Conservation (phyloP, 2,113 vertebrate species). For the Microtus pennsylvanicus region DNA sequence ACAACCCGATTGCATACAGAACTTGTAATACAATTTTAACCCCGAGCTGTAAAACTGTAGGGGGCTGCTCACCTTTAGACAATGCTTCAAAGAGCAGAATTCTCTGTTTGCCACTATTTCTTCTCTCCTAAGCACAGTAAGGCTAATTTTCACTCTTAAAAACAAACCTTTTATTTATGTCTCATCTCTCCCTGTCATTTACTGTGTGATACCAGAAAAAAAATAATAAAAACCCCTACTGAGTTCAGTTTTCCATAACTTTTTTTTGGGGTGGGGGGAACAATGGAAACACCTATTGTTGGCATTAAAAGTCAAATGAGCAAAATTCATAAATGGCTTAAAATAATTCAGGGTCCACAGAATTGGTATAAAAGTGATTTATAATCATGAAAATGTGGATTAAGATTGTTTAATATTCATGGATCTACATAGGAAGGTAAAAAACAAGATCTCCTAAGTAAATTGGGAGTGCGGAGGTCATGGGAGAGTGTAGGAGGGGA, state of each 20-base stretch:
- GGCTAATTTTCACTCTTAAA: neutral
- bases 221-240: rapidly evolving
- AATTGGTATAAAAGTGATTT: too few species aligned
- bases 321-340: neutral
- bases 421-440: too few species aligned
- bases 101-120: neutral
- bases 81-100: conserved; percentile 69
- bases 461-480: too few species aligned
- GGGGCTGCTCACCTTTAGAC: conserved; percentile 76
- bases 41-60: conserved; percentile 81
- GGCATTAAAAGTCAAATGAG: neutral
- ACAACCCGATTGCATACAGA: conserved; percentile 79
- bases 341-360: neutral
- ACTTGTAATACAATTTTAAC: conserved; percentile 83
- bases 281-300: neutral
- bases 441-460: too few species aligned
- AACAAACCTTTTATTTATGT: neutral
- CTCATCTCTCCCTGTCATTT: neutral
- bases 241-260: neutral
- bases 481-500: too few species aligned
- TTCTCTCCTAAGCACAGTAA: neutral
- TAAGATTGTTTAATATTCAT: neutral
- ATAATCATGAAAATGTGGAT: neutral
- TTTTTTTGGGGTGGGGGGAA: neutral
- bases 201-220: neutral